phyloP scores from a whole-genome alignment of 2,797 vertebrate species.

The Pangasius larnaudii region DNA sequence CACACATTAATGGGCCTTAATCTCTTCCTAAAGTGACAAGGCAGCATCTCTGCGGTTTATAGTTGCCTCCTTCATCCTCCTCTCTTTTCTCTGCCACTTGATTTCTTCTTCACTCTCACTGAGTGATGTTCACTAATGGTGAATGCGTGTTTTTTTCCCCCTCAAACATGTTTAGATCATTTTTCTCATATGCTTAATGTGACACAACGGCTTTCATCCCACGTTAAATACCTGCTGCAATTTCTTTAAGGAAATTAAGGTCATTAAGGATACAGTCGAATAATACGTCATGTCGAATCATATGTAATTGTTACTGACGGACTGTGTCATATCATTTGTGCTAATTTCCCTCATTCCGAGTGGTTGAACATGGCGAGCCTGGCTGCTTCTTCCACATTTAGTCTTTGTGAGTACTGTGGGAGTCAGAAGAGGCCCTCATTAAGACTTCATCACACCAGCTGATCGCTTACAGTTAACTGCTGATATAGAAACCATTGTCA shows the following conservation, averaged over 20 bases:
- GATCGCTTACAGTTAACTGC: conserved; percentile 67
- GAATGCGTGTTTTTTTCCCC: conserved; percentile 61
- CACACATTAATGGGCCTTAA: conserved; percentile 74
- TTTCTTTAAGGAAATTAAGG: conserved; percentile 68
- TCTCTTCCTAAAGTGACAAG: conserved; percentile 77
- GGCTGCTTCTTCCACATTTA: conserved; percentile 57
- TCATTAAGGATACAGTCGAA: conserved; percentile 71
- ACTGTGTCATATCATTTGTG: conserved; percentile 75
- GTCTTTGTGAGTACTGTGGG: conserved; percentile 60
- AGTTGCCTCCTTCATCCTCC: conserved; percentile 61
- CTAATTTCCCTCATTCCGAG: conserved; percentile 76
- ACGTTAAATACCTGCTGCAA: conserved; percentile 76
- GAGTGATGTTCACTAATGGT: conserved; percentile 54
- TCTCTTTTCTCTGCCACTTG: conserved; percentile 50
- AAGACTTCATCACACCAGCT: conserved; percentile 70
- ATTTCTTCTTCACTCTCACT: conserved; percentile 61
- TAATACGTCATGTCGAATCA: conserved; percentile 60
- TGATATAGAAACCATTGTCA: conserved; percentile 63
- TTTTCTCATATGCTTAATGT: conserved; percentile 60
- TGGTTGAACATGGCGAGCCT: conserved; percentile 67
- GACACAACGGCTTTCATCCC: conserved; percentile 69
- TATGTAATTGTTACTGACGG: conserved; percentile 77
- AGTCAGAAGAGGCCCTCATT: conserved; percentile 67
- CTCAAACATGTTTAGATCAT: conserved; percentile 74
- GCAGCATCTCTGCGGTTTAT: conserved; percentile 71